These are phyloP conservation scores for Rhadinocentrus ornatus DNA, from an alignment of 2,797 vertebrate genomes.

Conservation along the genomic window DNA sequence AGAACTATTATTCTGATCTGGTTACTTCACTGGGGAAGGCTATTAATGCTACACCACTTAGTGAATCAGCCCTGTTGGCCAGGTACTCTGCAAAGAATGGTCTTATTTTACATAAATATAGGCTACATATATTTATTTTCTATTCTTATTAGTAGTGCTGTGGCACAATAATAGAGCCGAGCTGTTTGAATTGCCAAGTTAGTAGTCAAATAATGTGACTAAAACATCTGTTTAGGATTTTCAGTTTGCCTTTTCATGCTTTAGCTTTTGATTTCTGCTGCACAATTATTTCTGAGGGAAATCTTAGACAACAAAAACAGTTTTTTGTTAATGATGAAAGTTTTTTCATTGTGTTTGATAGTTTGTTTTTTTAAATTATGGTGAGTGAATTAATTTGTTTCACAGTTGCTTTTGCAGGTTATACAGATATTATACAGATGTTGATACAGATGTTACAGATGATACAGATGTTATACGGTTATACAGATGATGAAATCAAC, in stretches of 20 bases:
- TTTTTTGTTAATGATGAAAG: not conserved
- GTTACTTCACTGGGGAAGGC: conserved; percentile 85
- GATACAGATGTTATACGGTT: not conserved
- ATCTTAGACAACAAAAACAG: conserved; percentile 1
- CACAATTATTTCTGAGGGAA: conserved; percentile 7
- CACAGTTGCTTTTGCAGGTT: not conserved
- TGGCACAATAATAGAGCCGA: not conserved
- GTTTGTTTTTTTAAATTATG: not conserved
- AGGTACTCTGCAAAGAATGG: conserved; percentile 68
- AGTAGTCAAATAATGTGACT: not conserved
- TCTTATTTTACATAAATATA: not conserved
- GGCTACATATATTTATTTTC: not conserved
- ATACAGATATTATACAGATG: too few relatives aligned
- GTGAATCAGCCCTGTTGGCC: conserved; percentile 89
- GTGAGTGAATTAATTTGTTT: not conserved
- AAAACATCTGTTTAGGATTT: not conserved
- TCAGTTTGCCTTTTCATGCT: not conserved
- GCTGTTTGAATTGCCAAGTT: too few relatives aligned
- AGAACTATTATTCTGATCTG: conserved; percentile 89
- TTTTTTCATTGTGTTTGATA: not conserved
- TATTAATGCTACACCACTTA: conserved; percentile 79
- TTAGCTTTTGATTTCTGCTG: not conserved
- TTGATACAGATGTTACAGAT: too few relatives aligned
- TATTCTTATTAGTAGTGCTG: not conserved
- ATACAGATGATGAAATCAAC: not conserved